Evolutionary conservation across 2,797 vertebrate genomes (phyloP).

Genomic region (Girardinus metallicus): DNA sequence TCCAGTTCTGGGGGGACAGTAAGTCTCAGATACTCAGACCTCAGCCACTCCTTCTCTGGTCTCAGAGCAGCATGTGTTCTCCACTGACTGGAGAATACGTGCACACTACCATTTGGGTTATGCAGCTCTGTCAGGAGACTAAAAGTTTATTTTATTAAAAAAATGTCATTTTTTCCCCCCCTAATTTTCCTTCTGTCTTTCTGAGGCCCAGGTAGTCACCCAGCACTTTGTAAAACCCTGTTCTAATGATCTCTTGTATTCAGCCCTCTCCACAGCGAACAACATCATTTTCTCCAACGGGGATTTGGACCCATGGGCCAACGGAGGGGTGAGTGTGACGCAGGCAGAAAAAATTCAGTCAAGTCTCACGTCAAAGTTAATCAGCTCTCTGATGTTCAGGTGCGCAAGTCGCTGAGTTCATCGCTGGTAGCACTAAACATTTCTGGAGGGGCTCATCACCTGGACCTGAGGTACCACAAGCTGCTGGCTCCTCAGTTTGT

Average conservation of each 20-base stretch:
- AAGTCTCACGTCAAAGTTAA: not conserved
- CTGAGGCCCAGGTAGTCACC: no score
- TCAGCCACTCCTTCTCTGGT: not conserved
- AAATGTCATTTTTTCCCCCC: no score
- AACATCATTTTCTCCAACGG: constrained; percentile 97
- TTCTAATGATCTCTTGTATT: constrained; percentile 19
- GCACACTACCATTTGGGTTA: not conserved
- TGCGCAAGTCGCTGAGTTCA: constrained; percentile 82
- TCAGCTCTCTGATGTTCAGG: constrained; percentile 65
- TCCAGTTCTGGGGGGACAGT: constrained; percentile 89
- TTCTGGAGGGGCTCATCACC: constrained; percentile 90
- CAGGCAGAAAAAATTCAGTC: not conserved
- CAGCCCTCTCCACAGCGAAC: constrained; percentile 87
- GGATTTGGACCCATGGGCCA: constrained; percentile 93
- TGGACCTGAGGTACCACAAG: constrained; percentile 88
- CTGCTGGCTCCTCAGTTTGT: not conserved
- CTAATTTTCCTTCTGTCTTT: no score
- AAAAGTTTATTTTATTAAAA: no score
- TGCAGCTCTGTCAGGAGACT: not conserved
- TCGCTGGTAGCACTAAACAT: constrained; percentile 86
- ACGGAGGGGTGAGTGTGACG: constrained; percentile 87
- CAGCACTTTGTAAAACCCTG: no score
- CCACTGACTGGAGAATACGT: not conserved
- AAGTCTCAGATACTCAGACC: constrained; percentile 36
- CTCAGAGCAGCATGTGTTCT: not conserved